Conservation (phyloP, 35 echinoderm and acorn worm genomes). For the Apostichopus parvimensis region DNA sequence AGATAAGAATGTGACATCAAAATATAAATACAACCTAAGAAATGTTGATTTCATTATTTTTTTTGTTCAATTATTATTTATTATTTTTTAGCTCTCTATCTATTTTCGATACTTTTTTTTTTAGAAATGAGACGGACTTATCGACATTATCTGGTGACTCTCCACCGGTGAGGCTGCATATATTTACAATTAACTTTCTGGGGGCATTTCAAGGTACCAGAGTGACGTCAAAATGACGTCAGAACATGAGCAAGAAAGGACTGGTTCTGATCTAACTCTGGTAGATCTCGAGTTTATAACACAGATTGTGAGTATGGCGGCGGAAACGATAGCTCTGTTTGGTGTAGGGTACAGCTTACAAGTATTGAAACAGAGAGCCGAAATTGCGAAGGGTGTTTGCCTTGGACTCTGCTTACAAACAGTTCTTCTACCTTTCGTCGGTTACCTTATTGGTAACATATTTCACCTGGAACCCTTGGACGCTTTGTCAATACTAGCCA, state of each 20-base stretch:
- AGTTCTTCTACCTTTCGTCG: conserved; percentile 21
- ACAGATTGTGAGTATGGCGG: neutral
- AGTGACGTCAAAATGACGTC: neutral
- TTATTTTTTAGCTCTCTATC: too few relatives aligned
- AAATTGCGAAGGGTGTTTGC: neutral
- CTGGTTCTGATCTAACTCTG: neutral
- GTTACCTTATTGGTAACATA: neutral
- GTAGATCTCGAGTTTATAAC: neutral
- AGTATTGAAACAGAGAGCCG: neutral
- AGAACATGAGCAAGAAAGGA: neutral
- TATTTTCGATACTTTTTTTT: too few relatives aligned
- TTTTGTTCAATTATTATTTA: too few relatives aligned
- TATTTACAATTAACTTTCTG: too few relatives aligned
- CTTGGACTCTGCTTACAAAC: conserved; percentile 26
- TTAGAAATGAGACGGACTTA: too few relatives aligned
- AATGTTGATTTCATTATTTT: too few relatives aligned
- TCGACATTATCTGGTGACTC: too few relatives aligned
- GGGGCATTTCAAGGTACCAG: too few relatives aligned
- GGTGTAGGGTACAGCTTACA: conserved; percentile 11
- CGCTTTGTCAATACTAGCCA: neutral
- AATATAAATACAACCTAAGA: too few relatives aligned
- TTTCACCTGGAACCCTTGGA: neutral
- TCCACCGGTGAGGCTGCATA: too few relatives aligned
- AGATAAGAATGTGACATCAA: too few relatives aligned
- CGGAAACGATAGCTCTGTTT: conserved; percentile 3